Evolutionary conservation across 2,888 invertebrate species (phyloP).

Genomic region (Tubulanus polymorphus): DNA sequence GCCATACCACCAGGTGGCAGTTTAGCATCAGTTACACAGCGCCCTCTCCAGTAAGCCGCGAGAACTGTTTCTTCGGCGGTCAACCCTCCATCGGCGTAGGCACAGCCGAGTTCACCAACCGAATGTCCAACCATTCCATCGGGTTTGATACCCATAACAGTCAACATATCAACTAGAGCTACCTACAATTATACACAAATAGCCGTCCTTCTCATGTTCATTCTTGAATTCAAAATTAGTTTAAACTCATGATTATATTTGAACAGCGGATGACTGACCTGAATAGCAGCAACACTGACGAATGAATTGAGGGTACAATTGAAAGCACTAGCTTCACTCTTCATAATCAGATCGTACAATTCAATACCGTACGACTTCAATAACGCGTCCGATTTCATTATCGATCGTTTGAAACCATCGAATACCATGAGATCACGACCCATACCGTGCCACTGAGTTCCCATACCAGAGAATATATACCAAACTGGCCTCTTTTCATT

Average conservation of each 20-base stretch:
- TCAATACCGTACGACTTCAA: conserved; percentile 77
- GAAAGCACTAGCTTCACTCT: conserved; percentile 72
- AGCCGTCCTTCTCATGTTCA: too few relatives aligned
- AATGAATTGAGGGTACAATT: conserved; percentile 86
- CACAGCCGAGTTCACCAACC: conserved; percentile 89
- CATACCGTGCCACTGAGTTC: conserved; percentile 97
- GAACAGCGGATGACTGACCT: conserved; percentile 58
- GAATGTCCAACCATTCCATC: conserved; percentile 97
- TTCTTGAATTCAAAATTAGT: not conserved
- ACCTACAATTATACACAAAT: conserved; percentile 61
- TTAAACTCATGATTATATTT: not conserved
- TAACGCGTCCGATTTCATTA: conserved; percentile 71
- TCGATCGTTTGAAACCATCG: conserved; percentile 74
- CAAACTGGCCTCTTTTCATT: conserved; percentile 76
- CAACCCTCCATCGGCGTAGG: conserved; percentile 93
- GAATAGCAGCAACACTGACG: conserved; percentile 90
- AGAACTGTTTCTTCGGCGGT: conserved; percentile 90
- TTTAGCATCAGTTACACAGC: conserved; percentile 47
- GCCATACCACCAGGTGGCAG: conserved; percentile 51
- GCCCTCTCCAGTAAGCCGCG: conserved; percentile 82
- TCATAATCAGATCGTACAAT: conserved; percentile 73
- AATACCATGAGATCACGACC: conserved; percentile 79
- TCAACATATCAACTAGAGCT: conserved; percentile 84
- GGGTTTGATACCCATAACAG: conserved; percentile 70
- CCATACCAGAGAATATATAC: conserved; percentile 98